Conservation (phyloP, 2,888 invertebrate genomes). For the Eucera pruinosa region DNA sequence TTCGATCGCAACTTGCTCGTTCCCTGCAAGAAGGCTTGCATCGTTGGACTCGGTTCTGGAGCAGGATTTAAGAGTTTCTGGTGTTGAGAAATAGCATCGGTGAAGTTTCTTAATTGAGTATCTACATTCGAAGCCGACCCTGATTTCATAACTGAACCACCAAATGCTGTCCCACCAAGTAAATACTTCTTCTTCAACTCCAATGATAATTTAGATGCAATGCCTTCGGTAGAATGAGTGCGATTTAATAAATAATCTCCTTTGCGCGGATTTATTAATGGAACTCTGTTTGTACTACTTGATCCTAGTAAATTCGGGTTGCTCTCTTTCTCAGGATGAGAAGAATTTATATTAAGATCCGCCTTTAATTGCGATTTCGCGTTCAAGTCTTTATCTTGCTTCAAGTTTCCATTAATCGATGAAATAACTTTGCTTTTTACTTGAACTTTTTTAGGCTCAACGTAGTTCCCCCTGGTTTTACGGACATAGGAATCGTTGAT, state of each 20-base stretch:
- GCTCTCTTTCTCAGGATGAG: conserved; percentile 35
- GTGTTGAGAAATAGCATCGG: conserved; percentile 94
- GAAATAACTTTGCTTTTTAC: conserved; percentile 86
- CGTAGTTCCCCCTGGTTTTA: conserved; percentile 85
- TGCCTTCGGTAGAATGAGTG: conserved; percentile 94
- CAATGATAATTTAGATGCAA: conserved; percentile 94
- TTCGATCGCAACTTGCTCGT: conserved; percentile 79
- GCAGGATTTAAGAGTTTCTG: conserved; percentile 94
- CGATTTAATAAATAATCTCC: conserved; percentile 92
- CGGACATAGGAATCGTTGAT: conserved; percentile 88
- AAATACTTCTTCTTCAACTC: conserved; percentile 94
- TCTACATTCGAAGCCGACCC: conserved; percentile 94
- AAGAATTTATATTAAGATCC: conserved; percentile 8
- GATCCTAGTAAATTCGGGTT: conserved; percentile 37
- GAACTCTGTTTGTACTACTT: conserved; percentile 67
- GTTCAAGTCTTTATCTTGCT: conserved; percentile 66
- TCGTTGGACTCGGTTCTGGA: conserved; percentile 88
- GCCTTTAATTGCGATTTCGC: conserved; percentile 36
- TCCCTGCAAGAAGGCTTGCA: conserved; percentile 88
- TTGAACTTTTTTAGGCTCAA: conserved; percentile 87
- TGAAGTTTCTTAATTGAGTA: conserved; percentile 92
- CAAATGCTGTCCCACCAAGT: conserved; percentile 89
- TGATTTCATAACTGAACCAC: conserved; percentile 91
- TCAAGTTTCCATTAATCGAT: conserved; percentile 83
- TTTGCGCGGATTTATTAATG: conserved; percentile 86